A percentile compares a stretch with the other conserved stretches of the same genome.
Conservation (phyloP, 2,888 invertebrate genomes). For the Heliconius ethilla region DNA sequence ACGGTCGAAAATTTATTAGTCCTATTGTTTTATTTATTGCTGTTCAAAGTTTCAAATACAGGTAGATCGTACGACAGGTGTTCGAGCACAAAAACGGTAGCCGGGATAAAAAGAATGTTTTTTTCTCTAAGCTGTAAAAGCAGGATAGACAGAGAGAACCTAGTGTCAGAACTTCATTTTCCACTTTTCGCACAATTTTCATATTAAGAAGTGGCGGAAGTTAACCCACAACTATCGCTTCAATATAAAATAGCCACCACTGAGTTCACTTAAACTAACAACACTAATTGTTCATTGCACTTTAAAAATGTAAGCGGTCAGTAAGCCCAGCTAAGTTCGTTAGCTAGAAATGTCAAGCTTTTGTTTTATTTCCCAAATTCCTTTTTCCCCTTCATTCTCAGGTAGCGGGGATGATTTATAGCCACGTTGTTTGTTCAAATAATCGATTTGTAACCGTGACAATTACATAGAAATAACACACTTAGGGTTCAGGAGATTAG, state of each 20-base stretch:
- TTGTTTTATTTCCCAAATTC: slow-evolving; percentile 71
- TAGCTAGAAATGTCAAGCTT: slow-evolving; percentile 72
- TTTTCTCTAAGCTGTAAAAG: background rate
- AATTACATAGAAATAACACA: slow-evolving; percentile 50
- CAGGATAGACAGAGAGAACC: background rate
- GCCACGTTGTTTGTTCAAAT: slow-evolving; percentile 77
- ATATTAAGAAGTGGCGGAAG: too few species aligned
- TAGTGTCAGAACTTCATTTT: background rate
- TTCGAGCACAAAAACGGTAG: slow-evolving; percentile 2
- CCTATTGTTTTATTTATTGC: slow-evolving; percentile 6
- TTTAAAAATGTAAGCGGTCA: background rate
- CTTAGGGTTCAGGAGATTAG: slow-evolving; percentile 48
- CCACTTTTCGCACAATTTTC: too few species aligned
- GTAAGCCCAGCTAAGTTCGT: slow-evolving; percentile 4
- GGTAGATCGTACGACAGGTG: slow-evolving; percentile 16
- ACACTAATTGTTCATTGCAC: background rate
- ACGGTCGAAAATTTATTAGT: background rate
- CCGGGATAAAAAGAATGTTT: background rate
- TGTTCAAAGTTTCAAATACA: slow-evolving; percentile 1
- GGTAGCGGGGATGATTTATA: slow-evolving; percentile 80
- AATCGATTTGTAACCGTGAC: slow-evolving; percentile 70
- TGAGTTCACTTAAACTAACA: background rate
- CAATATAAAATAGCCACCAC: too few species aligned
- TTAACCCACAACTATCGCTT: too few species aligned
- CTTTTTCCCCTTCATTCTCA: slow-evolving; percentile 71